phyloP scores from a whole-genome alignment of 2,113 vertebrate genomes.

The Amia ocellicauda region DNA sequence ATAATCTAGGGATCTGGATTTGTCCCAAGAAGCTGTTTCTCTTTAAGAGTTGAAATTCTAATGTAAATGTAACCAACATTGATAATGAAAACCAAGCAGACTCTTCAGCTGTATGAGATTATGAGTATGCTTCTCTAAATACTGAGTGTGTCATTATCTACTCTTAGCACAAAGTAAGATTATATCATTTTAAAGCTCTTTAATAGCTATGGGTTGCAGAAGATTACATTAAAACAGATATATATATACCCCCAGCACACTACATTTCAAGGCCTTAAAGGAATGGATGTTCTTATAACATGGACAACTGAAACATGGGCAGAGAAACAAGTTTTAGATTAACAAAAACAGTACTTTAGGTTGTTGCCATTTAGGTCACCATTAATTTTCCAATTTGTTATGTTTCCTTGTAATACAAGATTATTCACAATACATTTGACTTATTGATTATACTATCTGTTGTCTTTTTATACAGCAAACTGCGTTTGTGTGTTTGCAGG shows the following conservation, averaged over 20 bases:
- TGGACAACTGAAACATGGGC: neutral
- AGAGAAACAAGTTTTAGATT: neutral
- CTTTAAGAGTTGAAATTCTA: neutral
- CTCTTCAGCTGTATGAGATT: neutral
- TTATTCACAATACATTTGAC: too few relatives aligned
- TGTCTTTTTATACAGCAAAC: too few relatives aligned
- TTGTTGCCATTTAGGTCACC: too few relatives aligned
- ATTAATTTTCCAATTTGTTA: too few relatives aligned
- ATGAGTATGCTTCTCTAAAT: conserved; percentile 13
- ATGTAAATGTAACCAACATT: neutral
- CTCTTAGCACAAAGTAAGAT: conserved; percentile 3
- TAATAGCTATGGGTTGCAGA: neutral
- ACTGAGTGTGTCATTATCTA: conserved; percentile 3
- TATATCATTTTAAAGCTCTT: conserved; percentile 6
- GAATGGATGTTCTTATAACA: neutral
- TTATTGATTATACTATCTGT: too few relatives aligned
- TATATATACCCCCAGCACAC: neutral
- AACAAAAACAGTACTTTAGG: too few relatives aligned
- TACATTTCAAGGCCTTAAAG: neutral
- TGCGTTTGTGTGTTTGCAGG: too few relatives aligned
- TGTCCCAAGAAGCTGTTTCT: neutral
- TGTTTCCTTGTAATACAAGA: too few relatives aligned
- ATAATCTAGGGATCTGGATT: neutral
- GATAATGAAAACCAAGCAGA: conserved; percentile 1
- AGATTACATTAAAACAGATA: conserved; percentile 8